Conservation (phyloP, 1,140 invertebrate genomes). For the Charaxes varanes region DNA sequence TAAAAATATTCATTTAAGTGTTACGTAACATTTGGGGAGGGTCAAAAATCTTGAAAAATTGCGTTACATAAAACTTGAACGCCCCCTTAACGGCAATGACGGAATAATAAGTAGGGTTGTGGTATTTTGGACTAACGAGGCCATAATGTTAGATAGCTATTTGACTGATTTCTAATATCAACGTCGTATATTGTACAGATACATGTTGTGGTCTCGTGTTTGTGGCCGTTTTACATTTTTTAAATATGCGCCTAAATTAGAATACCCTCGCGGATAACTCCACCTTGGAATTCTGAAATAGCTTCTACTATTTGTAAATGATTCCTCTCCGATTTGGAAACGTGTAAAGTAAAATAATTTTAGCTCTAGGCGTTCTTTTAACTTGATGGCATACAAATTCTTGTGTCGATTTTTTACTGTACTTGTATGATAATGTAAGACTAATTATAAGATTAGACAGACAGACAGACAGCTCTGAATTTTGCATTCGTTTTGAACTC, state of each 20-base stretch:
- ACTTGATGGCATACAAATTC: slow-evolving; percentile 39
- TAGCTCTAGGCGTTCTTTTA: slow-evolving; percentile 60
- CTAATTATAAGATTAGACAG: slow-evolving; percentile 29
- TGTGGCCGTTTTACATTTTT: slow-evolving; percentile 11
- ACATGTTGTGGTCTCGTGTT: slow-evolving; percentile 26
- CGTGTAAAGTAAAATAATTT: slow-evolving; percentile 46
- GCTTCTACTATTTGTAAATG: slow-evolving; percentile 36
- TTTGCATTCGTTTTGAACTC: slow-evolving; percentile 9
- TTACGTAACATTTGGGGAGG: too few species aligned
- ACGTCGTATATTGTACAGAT: slow-evolving; percentile 33
- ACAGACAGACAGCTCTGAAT: slow-evolving; percentile 12
- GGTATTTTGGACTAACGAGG: slow-evolving; percentile 53
- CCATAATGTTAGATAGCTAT: slow-evolving; percentile 48
- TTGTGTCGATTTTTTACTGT: slow-evolving; percentile 50
- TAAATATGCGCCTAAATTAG: slow-evolving; percentile 12
- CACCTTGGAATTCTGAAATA: slow-evolving; percentile 24
- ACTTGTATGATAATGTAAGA: slow-evolving; percentile 36
- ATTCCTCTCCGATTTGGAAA: slow-evolving; percentile 30
- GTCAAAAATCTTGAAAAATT: too few species aligned
- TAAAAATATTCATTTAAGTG: too few species aligned
- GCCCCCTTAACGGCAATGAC: slow-evolving; percentile 30
- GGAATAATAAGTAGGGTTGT: slow-evolving; percentile 42
- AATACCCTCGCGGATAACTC: slow-evolving; percentile 11
- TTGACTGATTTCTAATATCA: slow-evolving; percentile 42
- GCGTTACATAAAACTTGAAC: too few species aligned